Evolutionary conservation across 2,113 vertebrate genomes (phyloP).

Genomic region (Seriola aureovittata): DNA sequence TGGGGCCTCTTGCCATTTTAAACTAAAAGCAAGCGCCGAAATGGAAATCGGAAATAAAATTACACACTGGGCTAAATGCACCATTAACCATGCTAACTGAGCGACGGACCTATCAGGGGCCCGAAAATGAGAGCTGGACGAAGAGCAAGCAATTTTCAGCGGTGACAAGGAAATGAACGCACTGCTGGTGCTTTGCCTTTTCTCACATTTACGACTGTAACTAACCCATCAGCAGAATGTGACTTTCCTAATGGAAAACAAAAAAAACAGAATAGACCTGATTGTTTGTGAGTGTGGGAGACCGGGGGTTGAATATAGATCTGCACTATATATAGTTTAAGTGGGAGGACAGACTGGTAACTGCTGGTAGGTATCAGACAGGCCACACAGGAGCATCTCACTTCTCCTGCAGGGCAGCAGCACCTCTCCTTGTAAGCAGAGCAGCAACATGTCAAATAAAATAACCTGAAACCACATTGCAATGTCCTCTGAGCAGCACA

Average conservation of each 20-base stretch:
- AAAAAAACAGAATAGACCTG: neutral
- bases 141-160: conserved; percentile 56
- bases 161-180: conserved; percentile 55
- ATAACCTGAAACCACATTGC: conserved; percentile 42
- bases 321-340: conserved; percentile 23
- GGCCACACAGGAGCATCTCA: conserved; percentile 21
- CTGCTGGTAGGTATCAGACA: conserved; percentile 7
- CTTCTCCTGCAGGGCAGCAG: conserved; percentile 24
- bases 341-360: conserved; percentile 38
- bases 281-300: conserved; percentile 37
- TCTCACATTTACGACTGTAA: conserved; percentile 41
- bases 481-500: conserved; percentile 40
- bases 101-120: conserved; percentile 62
- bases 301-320: conserved; percentile 41
- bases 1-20: conserved; percentile 75
- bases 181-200: conserved; percentile 22
- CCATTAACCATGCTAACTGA: conserved; percentile 81
- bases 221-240: conserved; percentile 54
- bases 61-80: conserved; percentile 81
- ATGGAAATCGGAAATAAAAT: conserved; percentile 87
- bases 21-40: conserved; percentile 75
- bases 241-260: conserved; percentile 55
- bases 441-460: conserved; percentile 55
- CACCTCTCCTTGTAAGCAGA: conserved; percentile 30
- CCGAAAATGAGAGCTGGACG: conserved; percentile 61